Evolutionary conservation across 92 coral and sea anemone genomes (phyloP), one percentile per base, ranked within the genome.

Genomic region (Actinostola sp.): DNA sequence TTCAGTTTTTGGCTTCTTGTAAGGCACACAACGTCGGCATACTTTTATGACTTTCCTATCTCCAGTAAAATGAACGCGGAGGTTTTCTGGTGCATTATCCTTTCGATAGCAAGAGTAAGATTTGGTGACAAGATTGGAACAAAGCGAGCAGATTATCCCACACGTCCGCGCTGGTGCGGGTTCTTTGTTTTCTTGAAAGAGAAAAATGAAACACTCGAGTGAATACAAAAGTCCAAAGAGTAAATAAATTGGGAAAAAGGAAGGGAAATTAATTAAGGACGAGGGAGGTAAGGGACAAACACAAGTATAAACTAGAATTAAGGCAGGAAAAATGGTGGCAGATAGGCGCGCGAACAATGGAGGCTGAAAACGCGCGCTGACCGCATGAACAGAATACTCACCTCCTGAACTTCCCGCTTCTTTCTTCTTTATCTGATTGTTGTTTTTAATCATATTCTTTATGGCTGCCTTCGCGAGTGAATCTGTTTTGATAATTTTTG

Each of bases 11-110:
- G 91, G 99, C 61, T 95, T 95, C 85, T 95, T 95, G 77, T 95
- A 95, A 33, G 99, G 99, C 67, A 91, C 73, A 66, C 99, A 95
- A 21, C 94, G 75, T 34, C 99, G 92, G 70, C 99, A 95, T 49
- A 95, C 93, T 75, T 95, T 95, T 28, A 95, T 87, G 61, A 89
- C 76, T 45, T 94, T 92, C 52, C 89, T 72, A 19, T 87, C 96
- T 24, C 92, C 82, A 30, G 83, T 80, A 63, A 95, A 95, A 8
- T 86, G 90, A 28, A 89, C 84, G 49, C 70, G 73, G 28, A 95
- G 86, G 56, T 77, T 95, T n/a, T 88, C 92, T 6, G 99, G 99
- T 0, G 99, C 97, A 54, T 73, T 89, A 3, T 95, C 97, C 34
- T 88, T 82, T 56, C 87, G 86, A 71, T 91, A 93, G 43, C 99